Evolutionary conservation across 1,140 invertebrate genomes (phyloP), one percentile per base, ranked within the genome.

Genomic region (Musca vetustissima): DNA sequence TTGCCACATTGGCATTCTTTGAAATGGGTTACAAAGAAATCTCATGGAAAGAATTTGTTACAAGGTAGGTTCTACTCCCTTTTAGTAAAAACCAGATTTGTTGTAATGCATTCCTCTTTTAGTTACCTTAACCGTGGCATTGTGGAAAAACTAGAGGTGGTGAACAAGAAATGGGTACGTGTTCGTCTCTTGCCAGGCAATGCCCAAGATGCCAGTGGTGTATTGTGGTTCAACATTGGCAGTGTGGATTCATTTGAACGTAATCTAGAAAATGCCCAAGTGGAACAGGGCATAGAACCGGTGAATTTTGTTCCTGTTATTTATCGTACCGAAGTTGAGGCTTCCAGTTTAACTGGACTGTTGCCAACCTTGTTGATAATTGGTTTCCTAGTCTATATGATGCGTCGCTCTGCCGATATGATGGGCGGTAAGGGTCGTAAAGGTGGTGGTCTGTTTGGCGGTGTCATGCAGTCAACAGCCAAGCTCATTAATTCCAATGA

Each of bases 111-210:
- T 52, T 66, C 74, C 73, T 73, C 72, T 86, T 85, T 47, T 73
- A 92, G 90, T 79, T 97, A 97, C 85, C 85, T 99, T 64, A 88
- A 88, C 57, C 91, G 91, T 83, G 93, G 94, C 68, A 81, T 90
- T 22, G 96, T 99, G n/a, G 95, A 98, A 74, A 95, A 95, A 84
- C 85, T 99, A 72, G 97, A 98, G 89, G 97, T 99, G 67, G 92
- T 99, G 9, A 98, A 99, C 85, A 99, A 99, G 83, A 97, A 98
- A 85, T 99, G 96, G 96, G 97, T 99, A 0, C 86, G 95, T 75
- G 91, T 99, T 3, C 89, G 88, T 75, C 84, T 97, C 57, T 79
- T 88, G 69, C 88, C 93, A 52, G 94, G 92, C 8, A 88, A 89
- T 79, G 83, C 87, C 55, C 83, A 90, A 59, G 90, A 93, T 76